Conservation (phyloP, 2,888 invertebrate species). For the Idaea biselata region DNA sequence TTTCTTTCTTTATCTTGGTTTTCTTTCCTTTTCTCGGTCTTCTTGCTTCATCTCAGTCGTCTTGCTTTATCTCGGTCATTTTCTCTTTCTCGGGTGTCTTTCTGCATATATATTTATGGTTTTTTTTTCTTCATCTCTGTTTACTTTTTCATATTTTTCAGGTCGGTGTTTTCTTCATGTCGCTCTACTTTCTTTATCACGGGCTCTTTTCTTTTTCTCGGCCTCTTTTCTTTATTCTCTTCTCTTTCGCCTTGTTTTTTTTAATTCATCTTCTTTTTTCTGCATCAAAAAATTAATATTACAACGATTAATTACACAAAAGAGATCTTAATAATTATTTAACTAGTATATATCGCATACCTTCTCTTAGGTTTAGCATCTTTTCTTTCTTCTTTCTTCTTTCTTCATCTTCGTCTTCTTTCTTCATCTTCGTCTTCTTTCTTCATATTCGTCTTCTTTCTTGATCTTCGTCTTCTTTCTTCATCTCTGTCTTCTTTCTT, state of each 20-base stretch:
- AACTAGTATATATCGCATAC: too few species aligned
- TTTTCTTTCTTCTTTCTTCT: too few species aligned
- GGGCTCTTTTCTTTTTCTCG: slow-evolving; percentile 6
- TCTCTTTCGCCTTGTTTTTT: slow-evolving; percentile 7
- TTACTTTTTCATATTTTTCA: neutral
- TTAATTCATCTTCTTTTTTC: slow-evolving; percentile 11
- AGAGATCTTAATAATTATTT: too few species aligned
- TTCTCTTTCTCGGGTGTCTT: neutral
- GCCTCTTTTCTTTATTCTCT: slow-evolving; percentile 9
- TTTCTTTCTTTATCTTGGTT: slow-evolving; percentile 17
- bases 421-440: slow-evolving; percentile 5
- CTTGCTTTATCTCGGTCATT: neutral
- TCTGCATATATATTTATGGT: too few species aligned
- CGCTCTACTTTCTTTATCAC: slow-evolving; percentile 12
- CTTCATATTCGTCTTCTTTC: slow-evolving; percentile 12
- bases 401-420: neutral
- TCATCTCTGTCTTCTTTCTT: slow-evolving; percentile 10
- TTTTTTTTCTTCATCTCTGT: neutral
- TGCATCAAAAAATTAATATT: too few species aligned
- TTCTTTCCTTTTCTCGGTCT: neutral
- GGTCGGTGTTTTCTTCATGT: slow-evolving; percentile 12
- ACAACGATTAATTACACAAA: too few species aligned
- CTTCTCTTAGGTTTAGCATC: too few species aligned
- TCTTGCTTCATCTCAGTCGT: neutral
- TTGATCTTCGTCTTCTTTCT: slow-evolving; percentile 8